Percentiles rank a stretch among this genome's conserved stretches.
Conservation (phyloP, 1,140 invertebrate genomes). For the Chlorops oryzae region DNA sequence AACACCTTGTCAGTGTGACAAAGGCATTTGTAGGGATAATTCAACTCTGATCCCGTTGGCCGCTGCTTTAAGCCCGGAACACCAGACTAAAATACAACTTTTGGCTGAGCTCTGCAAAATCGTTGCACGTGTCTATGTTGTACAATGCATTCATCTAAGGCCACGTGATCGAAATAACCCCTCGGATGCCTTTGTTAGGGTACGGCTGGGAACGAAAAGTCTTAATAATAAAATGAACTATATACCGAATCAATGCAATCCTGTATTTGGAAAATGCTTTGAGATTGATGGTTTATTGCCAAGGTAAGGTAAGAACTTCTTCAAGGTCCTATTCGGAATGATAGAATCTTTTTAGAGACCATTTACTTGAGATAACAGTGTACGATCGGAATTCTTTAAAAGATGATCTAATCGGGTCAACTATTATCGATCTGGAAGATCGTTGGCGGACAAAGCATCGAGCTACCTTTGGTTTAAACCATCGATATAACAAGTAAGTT, state of each 20-base stretch:
- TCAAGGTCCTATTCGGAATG: too few species aligned
- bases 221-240: slow-evolving; percentile 69
- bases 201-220: slow-evolving; percentile 61
- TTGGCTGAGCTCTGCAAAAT: slow-evolving; percentile 57
- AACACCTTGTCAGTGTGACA: slow-evolving; percentile 27
- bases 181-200: slow-evolving; percentile 71
- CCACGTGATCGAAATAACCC: slow-evolving; percentile 68
- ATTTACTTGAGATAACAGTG: slow-evolving; percentile 64
- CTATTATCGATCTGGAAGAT: slow-evolving; percentile 80
- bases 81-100: slow-evolving; percentile 44
- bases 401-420: slow-evolving; percentile 81
- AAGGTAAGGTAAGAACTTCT: slow-evolving; percentile 12
- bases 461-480: slow-evolving; percentile 68
- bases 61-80: slow-evolving; percentile 59
- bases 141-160: slow-evolving; percentile 63
- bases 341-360: slow-evolving; percentile 57
- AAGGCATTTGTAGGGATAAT: slow-evolving; percentile 47
- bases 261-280: slow-evolving; percentile 66
- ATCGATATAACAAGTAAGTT: slow-evolving; percentile 60
- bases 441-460: slow-evolving; percentile 74
- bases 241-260: slow-evolving; percentile 73
- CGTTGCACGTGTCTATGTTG: slow-evolving; percentile 70
- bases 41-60: slow-evolving; percentile 50
- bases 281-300: slow-evolving; percentile 31
- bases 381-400: slow-evolving; percentile 68